Base-by-base conservation (phyloP, 2,113 vertebrate species). In the Odontesthes bonariensis region DNA sequence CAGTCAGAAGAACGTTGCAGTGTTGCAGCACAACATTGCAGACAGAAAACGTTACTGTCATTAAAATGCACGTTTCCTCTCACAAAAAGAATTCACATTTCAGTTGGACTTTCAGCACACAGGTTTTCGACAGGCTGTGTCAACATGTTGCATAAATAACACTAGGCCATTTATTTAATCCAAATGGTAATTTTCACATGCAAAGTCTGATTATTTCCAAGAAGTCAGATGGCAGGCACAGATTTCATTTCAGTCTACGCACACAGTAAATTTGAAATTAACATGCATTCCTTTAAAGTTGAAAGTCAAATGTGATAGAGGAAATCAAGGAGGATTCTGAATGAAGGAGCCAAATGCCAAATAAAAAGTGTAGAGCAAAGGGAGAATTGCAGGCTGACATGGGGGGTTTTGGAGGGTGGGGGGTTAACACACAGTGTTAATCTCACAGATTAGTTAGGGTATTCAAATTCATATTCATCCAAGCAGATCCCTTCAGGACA, bases 361-460 rank as follows among this genome's bases (percentile, higher is more conserved):
- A 73, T 58, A 51, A 69, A 69, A 77, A 75, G 35, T 42, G 32
- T 5, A 61, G 54, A 53, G 57, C 3, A 35, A 33, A 68, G 51
- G 11, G n/a, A 72, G 55, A 69, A 72, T 5, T 42, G 11, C 63
- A 62, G 49, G 52, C 72, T 46, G 57, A 74, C 59, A 75, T 13
- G 22, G 35, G 46, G 6, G 77, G 47, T 72, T 73, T 79, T 66
- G 23, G 61, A 49, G 68, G 71, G 42, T 65, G 49, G 57, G 42
- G 33, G 76, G 59, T n/a, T n/a, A n/a, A n/a, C n/a, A 78, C 66
- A 79, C 79, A 38, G 42, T 69, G 38, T 72, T 82, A 90, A 92
- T 90, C 85, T 76, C 16, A 8, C 53, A 84, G 84, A 91, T 92
- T 87, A 88, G 74, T 52, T 60, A 70, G 79, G 81, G 70, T 76